Base-by-base conservation (phyloP, 2,797 vertebrate genomes). In the Bradypodion ventrale region DNA sequence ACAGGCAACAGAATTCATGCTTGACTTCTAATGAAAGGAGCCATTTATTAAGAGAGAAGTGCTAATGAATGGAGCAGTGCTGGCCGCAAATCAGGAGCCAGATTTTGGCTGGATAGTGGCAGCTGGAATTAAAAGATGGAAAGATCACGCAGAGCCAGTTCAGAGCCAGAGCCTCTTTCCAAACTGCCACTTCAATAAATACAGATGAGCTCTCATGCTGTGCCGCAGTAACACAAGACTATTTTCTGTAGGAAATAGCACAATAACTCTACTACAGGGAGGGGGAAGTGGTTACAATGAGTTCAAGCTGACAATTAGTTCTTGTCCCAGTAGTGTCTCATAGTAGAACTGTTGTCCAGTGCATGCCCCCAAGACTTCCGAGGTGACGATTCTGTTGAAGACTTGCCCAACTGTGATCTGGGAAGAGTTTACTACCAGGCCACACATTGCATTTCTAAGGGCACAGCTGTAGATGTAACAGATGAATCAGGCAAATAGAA, bases 1-100 rank as follows among this genome's bases (percentile, higher is more conserved):
- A 52, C 44, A 19, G 23, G 70, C 66, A 46, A 83, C 4, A 77
- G 49, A 83, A 77, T 59, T 73, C 68, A 76, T 44, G 63, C 35
- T 32, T 59, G 63, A 77, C 49, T 69, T 60, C 49, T 70, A 83
- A 77, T 83, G 82, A 83, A 83, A 83, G 21, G 66, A 83, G 29
- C 23, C 82, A 77, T 77, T 83, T 83, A 83, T 77, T 83, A 66
- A 59, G 46, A 52, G 46, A 42, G 63, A 23, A 68, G 35, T 13
- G 74, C 35, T 69, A 44, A 69, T 69, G 74, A 83, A 70, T 25
- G 37, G 29, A 77, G 37, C 19, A 32, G 59, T 27, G 35, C 65
- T 83, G 82, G 75, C 75, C 60, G 27, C 52, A 83, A 77, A 69
- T 60, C 29, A 27, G 40, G 52, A 83, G 65, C 49, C 75, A 69